Conservation (phyloP, 1,140 invertebrate species). For the Drosophila rufa region DNA sequence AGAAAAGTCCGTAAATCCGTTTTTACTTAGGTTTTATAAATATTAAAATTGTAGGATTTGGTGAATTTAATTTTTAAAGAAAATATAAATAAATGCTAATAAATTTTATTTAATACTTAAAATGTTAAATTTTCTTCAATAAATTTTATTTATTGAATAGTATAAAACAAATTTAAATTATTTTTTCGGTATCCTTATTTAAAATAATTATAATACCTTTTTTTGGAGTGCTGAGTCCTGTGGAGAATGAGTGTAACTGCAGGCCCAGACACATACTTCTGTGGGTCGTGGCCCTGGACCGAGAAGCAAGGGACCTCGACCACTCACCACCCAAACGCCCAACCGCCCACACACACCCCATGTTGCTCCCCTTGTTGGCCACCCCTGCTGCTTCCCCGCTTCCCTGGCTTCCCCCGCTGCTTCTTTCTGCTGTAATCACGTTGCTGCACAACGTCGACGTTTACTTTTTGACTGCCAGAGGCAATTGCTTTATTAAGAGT, state of each 20-base stretch:
- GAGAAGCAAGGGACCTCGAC: constrained; percentile 1
- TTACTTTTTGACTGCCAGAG: constrained; percentile 85
- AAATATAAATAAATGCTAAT: background rate
- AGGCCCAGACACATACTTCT: constrained; percentile 20
- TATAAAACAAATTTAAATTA: too few relatives aligned
- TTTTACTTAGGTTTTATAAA: too few relatives aligned
- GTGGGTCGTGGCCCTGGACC: constrained; percentile 65
- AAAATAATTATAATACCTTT: background rate
- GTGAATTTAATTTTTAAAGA: background rate
- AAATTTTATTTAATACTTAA: too few relatives aligned
- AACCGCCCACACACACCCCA: constrained; percentile 4
- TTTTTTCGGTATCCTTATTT: too few relatives aligned
- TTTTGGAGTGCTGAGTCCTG: background rate
- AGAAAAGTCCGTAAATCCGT: background rate
- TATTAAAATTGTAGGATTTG: too few relatives aligned
- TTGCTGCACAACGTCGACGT: constrained; percentile 80
- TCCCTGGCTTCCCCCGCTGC: constrained; percentile 1
- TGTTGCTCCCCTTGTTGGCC: constrained; percentile 4
- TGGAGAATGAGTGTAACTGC: background rate
- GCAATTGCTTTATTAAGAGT: constrained; percentile 85
- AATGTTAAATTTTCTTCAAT: too few relatives aligned
- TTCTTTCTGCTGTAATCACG: constrained; percentile 64
- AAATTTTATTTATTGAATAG: too few relatives aligned
- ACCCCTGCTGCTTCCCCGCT: background rate
- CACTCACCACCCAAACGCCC: constrained; percentile 3